These are phyloP conservation scores for Ginglymostoma cirratum DNA, from an alignment of 2,113 vertebrate species.

Conservation along the genomic window DNA sequence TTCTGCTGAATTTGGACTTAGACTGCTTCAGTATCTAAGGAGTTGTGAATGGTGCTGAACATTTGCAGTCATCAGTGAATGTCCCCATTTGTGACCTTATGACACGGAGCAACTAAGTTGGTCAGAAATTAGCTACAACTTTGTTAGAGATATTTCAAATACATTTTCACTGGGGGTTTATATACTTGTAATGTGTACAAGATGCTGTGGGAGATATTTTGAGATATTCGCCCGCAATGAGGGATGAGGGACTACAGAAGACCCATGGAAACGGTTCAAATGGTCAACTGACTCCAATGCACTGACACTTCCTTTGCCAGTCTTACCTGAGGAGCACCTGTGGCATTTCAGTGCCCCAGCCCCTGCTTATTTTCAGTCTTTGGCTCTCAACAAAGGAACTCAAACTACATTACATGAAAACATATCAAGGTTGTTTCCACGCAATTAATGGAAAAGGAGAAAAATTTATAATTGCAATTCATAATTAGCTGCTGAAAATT, in stretches of 20 bases:
- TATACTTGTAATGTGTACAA: neutral
- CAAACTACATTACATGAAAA: neutral
- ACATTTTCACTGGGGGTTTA: neutral
- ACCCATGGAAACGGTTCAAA: neutral
- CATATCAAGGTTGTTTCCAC: neutral
- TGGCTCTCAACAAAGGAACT: neutral
- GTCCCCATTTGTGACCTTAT: no score
- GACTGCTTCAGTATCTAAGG: no score
- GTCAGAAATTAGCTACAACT: neutral
- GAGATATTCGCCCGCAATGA: neutral
- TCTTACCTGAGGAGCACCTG: neutral
- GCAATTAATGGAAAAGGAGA: neutral
- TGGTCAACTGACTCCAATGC: neutral
- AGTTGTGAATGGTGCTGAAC: no score
- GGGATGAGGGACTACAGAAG: neutral
- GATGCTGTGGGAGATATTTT: neutral
- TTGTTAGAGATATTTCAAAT: neutral
- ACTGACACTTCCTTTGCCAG: neutral
- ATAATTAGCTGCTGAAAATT: neutral
- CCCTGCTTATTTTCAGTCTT: neutral
- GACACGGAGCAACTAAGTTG: no score
- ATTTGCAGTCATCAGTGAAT: no score
- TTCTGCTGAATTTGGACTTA: no score
- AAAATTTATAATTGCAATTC: neutral
- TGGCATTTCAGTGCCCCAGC: neutral